Percentiles rank a stretch among this genome's conserved stretches.
Conservation (phyloP, 2,113 vertebrate genomes). For the Arvicanthis niloticus region DNA sequence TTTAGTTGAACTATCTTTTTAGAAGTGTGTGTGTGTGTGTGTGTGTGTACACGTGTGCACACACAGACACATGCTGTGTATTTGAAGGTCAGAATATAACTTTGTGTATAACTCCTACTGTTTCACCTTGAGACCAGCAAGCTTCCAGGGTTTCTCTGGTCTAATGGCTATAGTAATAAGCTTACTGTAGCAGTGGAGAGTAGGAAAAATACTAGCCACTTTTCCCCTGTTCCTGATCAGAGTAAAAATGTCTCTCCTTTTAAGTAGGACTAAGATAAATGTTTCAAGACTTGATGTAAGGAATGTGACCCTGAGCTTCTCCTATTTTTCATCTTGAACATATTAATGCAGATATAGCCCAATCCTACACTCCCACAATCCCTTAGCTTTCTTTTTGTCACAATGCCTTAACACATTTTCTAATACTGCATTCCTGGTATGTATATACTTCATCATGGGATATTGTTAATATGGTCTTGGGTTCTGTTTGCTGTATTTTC, state of each 20-base stretch:
- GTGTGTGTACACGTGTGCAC: too few species aligned
- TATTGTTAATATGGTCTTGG: neutral
- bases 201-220: neutral
- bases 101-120: neutral
- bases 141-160: neutral
- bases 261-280: neutral
- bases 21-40: neutral
- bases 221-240: neutral
- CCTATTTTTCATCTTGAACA: neutral
- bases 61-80: too few species aligned
- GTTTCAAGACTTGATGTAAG: neutral
- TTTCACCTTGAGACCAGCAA: neutral
- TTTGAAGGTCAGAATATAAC: neutral
- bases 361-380: neutral
- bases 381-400: neutral
- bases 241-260: neutral
- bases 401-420: neutral
- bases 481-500: neutral
- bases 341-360: neutral
- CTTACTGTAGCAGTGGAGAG: neutral
- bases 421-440: neutral
- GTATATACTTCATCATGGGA: neutral
- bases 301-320: neutral
- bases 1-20: constrained; percentile 20
- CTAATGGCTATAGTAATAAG: neutral